phyloP scores from a whole-genome alignment of 2,113 vertebrate genomes.

The Dryoscopus gambensis region DNA sequence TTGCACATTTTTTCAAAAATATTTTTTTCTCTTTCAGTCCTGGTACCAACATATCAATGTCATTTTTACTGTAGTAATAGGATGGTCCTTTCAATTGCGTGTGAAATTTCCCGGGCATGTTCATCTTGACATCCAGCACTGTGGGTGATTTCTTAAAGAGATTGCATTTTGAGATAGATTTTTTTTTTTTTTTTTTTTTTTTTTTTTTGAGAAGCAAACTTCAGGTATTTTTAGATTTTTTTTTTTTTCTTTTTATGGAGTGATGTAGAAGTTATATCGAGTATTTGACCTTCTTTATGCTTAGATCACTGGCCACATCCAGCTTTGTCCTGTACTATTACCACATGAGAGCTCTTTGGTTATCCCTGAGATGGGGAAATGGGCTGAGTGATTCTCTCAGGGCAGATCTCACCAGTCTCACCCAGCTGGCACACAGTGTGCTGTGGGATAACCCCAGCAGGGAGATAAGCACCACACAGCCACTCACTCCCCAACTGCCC shows the following conservation, averaged over 20 bases:
- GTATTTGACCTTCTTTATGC: background rate
- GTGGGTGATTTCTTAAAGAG: background rate
- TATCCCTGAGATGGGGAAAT: background rate
- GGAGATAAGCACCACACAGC: background rate
- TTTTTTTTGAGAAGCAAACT: background rate
- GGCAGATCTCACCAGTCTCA: background rate
- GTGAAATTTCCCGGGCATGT: background rate
- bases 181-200: background rate
- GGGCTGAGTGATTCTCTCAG: background rate
- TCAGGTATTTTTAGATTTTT: background rate
- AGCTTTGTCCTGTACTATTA: background rate
- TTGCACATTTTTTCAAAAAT: background rate
- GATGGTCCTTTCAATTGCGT: background rate
- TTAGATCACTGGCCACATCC: background rate
- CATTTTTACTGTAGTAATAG: background rate
- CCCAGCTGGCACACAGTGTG: background rate
- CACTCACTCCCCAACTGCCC: fast-evolving
- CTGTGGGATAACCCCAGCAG: background rate
- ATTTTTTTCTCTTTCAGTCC: background rate
- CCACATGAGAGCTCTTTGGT: background rate
- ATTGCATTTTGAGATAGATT: background rate
- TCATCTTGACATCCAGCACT: background rate
- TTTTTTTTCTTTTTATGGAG: background rate
- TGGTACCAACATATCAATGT: background rate
- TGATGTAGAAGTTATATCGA: background rate